Evolutionary conservation across 2,113 vertebrate genomes (phyloP), one percentile per base, ranked within the genome.

Genomic region (Aldabrachelys gigantea): DNA sequence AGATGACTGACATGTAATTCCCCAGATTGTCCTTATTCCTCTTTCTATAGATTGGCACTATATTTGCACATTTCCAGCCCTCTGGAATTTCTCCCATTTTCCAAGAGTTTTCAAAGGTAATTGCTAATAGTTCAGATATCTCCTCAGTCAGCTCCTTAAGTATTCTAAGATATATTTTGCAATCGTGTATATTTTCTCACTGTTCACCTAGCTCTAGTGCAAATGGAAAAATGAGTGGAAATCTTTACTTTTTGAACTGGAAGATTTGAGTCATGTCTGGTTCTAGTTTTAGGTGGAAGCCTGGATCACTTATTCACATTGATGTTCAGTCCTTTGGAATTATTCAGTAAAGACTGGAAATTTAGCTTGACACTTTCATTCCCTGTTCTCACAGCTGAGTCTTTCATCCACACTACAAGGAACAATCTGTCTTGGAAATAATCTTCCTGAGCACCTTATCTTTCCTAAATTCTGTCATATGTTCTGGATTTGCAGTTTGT

Each of bases 281-380:
- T 52, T 88, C 57, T 90, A 91, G 8, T 47, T 87, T 90, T 69
- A 84, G 24, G 44, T 80, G 5, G 79, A 80, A 82, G 80, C 13
- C 25, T 52, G 22, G 80, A 69, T 56, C 3, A 82, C 69, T 82
- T 69, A 49, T 88, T 49, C 83, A 75, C 5, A 59, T 5, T 76
- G 38, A 80, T 85, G 91, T 88, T 1, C 5, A 4, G 0, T 72
- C 80, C 12, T 54, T 87, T 80, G 38, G 53, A 25, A 53, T 75
- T 16, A 49, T n/a, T 65, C 25, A 80, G 4, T 53, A 53, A 35
- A 90, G 54, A 2, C 56, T 5, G 41, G 54, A 3, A 82, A 49
- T 25, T 41, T 59, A 3, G 3, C 92, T 84, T 88, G 13, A 82
- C 25, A 1, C 44, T 78, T 89, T 89, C 12, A 29, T 75, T 38